phyloP scores from a whole-genome alignment of 92 coral and sea anemone species.

The Paramuricea clavata region DNA sequence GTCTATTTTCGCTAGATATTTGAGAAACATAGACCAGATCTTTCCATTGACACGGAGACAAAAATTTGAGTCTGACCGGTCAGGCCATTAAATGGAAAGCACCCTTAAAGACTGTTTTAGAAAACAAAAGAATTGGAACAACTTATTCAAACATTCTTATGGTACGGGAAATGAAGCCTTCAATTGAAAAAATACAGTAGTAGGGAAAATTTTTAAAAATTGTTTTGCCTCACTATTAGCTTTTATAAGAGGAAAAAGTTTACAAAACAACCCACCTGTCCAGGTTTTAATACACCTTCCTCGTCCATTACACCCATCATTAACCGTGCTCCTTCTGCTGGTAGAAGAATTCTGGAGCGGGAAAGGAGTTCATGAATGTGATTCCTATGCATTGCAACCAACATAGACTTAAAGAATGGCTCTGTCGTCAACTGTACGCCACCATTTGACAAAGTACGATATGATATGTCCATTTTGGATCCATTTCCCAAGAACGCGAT shows the following conservation, averaged over 20 bases:
- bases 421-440: slow-evolving; percentile 86
- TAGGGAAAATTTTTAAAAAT: no score
- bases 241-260: background rate
- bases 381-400: slow-evolving; percentile 84
- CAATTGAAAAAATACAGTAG: no score
- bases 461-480: slow-evolving; percentile 78
- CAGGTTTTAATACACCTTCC: slow-evolving; percentile 78
- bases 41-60: no score
- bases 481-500: slow-evolving; percentile 76
- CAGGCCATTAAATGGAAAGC: no score
- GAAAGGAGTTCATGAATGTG: slow-evolving; percentile 78
- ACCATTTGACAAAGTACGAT: slow-evolving; percentile 67
- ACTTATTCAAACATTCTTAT: no score
- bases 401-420: slow-evolving; percentile 85
- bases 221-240: no score
- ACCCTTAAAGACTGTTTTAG: no score
- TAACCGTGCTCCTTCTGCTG: slow-evolving; percentile 82
- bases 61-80: no score
- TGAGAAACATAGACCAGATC: no score
- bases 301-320: slow-evolving; percentile 98
- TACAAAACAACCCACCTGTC: slow-evolving; percentile 69
- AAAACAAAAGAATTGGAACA: no score
- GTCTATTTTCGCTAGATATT: no score
- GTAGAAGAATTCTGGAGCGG: slow-evolving; percentile 84
- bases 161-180: no score